Evolutionary conservation across 1,140 invertebrate genomes (phyloP), one percentile per base, ranked within the genome.

Genomic region (Caenorhabditis remanei): DNA sequence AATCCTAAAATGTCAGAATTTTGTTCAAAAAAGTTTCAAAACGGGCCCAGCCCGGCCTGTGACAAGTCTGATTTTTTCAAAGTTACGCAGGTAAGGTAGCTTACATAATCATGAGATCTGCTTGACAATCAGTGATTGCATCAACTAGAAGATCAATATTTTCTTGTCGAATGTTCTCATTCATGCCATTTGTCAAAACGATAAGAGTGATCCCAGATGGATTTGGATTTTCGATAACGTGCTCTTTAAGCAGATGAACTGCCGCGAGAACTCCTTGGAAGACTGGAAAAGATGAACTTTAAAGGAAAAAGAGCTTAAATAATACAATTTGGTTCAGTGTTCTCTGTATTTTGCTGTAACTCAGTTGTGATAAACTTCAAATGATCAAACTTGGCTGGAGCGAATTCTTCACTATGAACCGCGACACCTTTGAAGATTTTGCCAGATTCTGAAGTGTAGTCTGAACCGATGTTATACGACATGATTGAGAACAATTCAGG

Each of bases 241-340:
- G 71, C 2, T 50, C 46, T 48, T 79, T 79, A 8, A 79, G 71
- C 13, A 79, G 1, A 19, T 46, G 19, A 24, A 50, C 43, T 4
- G 71, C 71, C 11, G 46, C 71, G 19, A 79, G 71, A 50, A 50
- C 46, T 50, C 71, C 71, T 24, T 79, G n/a, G 71, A 79, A 79
- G 24, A 79, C 71, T 79, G 71, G 0, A 79, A 65, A 16, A 71
- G 6, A 8, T n/a, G 8, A n/a, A 50, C 11, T 24, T 19, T 50
- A 4, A 3, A 14, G 8, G 19, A 21, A 13, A 6, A 7, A 50
- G 4, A 41, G 14, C 8, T 11, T 1, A 48, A 43, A 19, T 46
- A 5, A 32, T 53, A 79, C 71, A 79, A 11, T 79, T 24, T 24
- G 46, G 71, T 4, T 79, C 71, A 43, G n/a, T 79, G 9, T 19